Evolutionary conservation across 2,888 invertebrate genomes (phyloP), one percentile per base, ranked within the genome.

Genomic region (Apomyelois bistriatella): DNA sequence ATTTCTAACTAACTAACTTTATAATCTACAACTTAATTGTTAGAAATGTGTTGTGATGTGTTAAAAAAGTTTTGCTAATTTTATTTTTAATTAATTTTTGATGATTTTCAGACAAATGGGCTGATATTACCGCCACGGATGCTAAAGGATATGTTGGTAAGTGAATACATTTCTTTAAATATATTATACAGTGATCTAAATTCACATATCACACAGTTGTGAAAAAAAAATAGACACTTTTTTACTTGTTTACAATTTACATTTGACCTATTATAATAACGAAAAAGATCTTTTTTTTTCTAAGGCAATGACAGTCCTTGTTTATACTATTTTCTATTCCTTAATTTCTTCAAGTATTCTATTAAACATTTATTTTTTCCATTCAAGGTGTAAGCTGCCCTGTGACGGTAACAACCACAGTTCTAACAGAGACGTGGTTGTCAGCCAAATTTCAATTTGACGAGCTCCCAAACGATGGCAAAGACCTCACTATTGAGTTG

Each of bases 121-220:
- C 78, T 0, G 84, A 85, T 40, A 77, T 89, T 47, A 53, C 59
- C 22, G 58, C 76, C 7, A 62, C 76, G 9, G 55, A 72, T 5
- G 74, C 77, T 1, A 65, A 72, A 56, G 89, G 89, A 52, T 89
- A 76, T 66, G 87, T 89, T 12, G 89, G 89, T 89, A 76, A 78
- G 86, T 32, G 32, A 32, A 9, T 32, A 32, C 8, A 32, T 4
- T 32, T 32, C 1, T 28, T 28, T 5, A 5, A n/a, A n/a, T n/a
- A n/a, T n/a, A n/a, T n/a, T n/a, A n/a, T n/a, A n/a, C n/a, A n/a
- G n/a, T n/a, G n/a, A n/a, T n/a, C n/a, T n/a, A n/a, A n/a, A n/a
- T n/a, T n/a, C n/a, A n/a, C n/a, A n/a, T n/a, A n/a, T n/a, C n/a
- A n/a, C n/a, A n/a, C n/a, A n/a, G n/a, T n/a, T n/a, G n/a, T n/a